Evolutionary conservation across 2,888 invertebrate species (phyloP).

Genomic region (Capitulum mitella): DNA sequence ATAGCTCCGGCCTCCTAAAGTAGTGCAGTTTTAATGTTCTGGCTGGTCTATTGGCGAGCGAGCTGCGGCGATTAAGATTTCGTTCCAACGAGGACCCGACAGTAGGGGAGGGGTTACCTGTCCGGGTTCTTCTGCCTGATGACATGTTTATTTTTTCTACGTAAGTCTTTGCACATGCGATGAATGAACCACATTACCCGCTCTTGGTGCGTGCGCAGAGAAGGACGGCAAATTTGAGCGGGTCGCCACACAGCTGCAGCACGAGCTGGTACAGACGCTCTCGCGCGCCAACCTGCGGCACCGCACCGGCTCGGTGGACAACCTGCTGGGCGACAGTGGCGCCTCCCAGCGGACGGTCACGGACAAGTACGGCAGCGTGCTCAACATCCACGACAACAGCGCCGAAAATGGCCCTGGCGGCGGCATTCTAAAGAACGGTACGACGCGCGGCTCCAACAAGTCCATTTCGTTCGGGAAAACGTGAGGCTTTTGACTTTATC

Average conservation of each 20-base stretch:
- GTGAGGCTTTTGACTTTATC: neutral
- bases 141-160: too few species aligned
- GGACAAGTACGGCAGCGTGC: conserved; percentile 13
- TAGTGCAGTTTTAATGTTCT: too few species aligned
- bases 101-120: too few species aligned
- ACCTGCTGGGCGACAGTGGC: neutral
- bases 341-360: neutral
- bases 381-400: neutral
- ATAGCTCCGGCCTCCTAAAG: too few species aligned
- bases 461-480: conserved; percentile 21
- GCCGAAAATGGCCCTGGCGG: conserved; percentile 9
- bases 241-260: conserved; percentile 52
- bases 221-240: neutral
- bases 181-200: too few species aligned
- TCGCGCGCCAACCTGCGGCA: conserved; percentile 62
- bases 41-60: too few species aligned
- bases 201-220: too few species aligned
- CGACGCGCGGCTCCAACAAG: conserved; percentile 1
- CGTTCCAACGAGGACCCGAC: too few species aligned
- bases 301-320: conserved; percentile 30
- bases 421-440: conserved; percentile 15
- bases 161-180: too few species aligned
- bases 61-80: too few species aligned
- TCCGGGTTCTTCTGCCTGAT: too few species aligned
- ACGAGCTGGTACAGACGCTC: conserved; percentile 64